A percentile compares a stretch with the other conserved stretches of the same genome.
Conservation (phyloP, 1,140 invertebrate species). For the Rhagoletis pomonella region DNA sequence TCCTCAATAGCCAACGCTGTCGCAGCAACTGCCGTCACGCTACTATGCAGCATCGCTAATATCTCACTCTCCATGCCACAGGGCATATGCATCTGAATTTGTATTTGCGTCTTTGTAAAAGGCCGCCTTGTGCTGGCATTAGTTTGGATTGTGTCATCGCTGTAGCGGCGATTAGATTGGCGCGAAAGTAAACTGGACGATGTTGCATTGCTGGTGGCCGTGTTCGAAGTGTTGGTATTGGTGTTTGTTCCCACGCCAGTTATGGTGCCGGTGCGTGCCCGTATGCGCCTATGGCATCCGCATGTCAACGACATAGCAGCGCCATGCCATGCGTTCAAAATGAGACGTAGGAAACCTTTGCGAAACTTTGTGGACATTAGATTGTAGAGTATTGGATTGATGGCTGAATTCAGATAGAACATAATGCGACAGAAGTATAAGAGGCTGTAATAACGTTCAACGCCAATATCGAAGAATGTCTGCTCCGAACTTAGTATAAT, state of each 20-base stretch:
- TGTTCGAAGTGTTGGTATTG: constrained; percentile 55
- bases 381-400: constrained; percentile 93
- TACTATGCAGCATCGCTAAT: constrained; percentile 68
- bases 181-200: constrained; percentile 69
- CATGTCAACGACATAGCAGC: constrained; percentile 64
- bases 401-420: constrained; percentile 91
- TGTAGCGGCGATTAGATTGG: constrained; percentile 67
- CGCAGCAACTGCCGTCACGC: constrained; percentile 6
- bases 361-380: constrained; percentile 94
- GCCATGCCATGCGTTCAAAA: constrained; percentile 68
- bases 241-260: constrained; percentile 63
- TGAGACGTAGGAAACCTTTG: constrained; percentile 84
- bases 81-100: constrained; percentile 69
- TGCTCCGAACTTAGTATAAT: constrained; percentile 84
- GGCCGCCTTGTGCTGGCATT: background rate
- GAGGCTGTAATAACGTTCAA: constrained; percentile 88
- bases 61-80: constrained; percentile 66
- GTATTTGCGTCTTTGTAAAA: constrained; percentile 63
- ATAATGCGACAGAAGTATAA: constrained; percentile 90
- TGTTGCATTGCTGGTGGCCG: constrained; percentile 64
- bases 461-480: constrained; percentile 79
- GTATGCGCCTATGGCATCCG: constrained; percentile 57
- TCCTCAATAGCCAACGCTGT: background rate
- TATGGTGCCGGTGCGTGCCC: constrained; percentile 61
- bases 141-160: constrained; percentile 62